Percentiles rank a stretch among this genome's conserved stretches.
Conservation (phyloP, 2,888 invertebrate genomes). For the Podotricha telesiphe region DNA sequence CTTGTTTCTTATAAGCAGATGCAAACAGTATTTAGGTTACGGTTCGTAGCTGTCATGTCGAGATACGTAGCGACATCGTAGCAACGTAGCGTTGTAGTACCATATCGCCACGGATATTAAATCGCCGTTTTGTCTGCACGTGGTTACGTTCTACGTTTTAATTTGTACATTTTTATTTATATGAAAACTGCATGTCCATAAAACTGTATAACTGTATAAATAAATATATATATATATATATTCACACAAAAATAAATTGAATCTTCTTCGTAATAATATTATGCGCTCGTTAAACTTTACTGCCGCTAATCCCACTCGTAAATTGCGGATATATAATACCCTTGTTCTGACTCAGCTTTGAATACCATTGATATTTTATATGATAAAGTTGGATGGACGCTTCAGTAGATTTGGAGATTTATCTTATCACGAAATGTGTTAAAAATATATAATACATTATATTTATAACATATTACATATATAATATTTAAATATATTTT, state of each 20-base stretch:
- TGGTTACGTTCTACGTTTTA: not conserved
- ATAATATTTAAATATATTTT: too few relatives aligned
- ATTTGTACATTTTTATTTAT: conserved; percentile 1
- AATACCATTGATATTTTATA: conserved; percentile 25
- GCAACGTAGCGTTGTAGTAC: conserved; percentile 59
- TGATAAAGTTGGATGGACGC: conserved; percentile 12
- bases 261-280: conserved; percentile 27
- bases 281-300: conserved; percentile 27
- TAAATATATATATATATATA: conserved; percentile 6
- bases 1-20: conserved; percentile 33
- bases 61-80: conserved; percentile 49
- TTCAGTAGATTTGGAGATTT: not conserved
- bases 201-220: too few relatives aligned
- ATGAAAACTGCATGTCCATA: not conserved
- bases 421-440: not conserved
- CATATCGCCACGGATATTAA: conserved; percentile 72
- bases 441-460: not conserved
- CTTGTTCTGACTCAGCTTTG: conserved; percentile 23
- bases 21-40: conserved; percentile 34
- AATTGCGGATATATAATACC: conserved; percentile 28
- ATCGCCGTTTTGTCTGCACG: conserved; percentile 40
- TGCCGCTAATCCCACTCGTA: conserved; percentile 20
- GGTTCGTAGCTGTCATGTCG: conserved; percentile 52
- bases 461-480: too few relatives aligned
- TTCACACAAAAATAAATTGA: conserved; percentile 20